Conservation (phyloP, 1,140 invertebrate species). For the Drosophila nikananu region DNA sequence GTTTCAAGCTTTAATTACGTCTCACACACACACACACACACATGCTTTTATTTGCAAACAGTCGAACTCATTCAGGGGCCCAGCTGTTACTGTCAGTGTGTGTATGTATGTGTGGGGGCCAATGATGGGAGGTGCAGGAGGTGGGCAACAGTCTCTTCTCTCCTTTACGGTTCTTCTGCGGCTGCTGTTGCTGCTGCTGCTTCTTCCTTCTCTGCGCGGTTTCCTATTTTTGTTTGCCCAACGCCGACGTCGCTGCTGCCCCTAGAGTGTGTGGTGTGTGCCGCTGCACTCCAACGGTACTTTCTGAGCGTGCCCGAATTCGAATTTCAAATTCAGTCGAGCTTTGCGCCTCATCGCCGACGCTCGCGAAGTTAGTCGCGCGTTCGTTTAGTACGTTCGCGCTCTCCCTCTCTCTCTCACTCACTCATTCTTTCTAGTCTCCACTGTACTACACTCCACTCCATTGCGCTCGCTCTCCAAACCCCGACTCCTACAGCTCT, state of each 20-base stretch:
- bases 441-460: background rate
- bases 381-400: constrained; percentile 37
- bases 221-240: constrained; percentile 78
- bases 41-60: constrained; percentile 56
- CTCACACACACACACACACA: constrained; percentile 40
- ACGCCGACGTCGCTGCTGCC: constrained; percentile 38
- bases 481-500: constrained; percentile 17
- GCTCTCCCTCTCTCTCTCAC: constrained; percentile 24
- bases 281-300: constrained; percentile 74
- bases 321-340: constrained; percentile 79
- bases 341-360: constrained; percentile 79
- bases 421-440: constrained; percentile 9
- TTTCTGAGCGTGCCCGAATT: constrained; percentile 76
- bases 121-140: constrained; percentile 20
- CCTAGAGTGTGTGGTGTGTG: constrained; percentile 5
- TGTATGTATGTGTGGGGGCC: constrained; percentile 4
- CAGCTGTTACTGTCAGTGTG: constrained; percentile 46
- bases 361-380: constrained; percentile 74
- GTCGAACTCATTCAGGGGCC: constrained; percentile 69
- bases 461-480: background rate
- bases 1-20: constrained; percentile 83
- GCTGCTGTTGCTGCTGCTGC: constrained; percentile 5
- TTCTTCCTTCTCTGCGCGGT: constrained; percentile 43
- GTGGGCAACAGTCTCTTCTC: constrained; percentile 31
- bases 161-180: constrained; percentile 34